Evolutionary conservation across 1,140 invertebrate species (phyloP), one percentile per base, ranked within the genome.

Genomic region (Apis cerana): DNA sequence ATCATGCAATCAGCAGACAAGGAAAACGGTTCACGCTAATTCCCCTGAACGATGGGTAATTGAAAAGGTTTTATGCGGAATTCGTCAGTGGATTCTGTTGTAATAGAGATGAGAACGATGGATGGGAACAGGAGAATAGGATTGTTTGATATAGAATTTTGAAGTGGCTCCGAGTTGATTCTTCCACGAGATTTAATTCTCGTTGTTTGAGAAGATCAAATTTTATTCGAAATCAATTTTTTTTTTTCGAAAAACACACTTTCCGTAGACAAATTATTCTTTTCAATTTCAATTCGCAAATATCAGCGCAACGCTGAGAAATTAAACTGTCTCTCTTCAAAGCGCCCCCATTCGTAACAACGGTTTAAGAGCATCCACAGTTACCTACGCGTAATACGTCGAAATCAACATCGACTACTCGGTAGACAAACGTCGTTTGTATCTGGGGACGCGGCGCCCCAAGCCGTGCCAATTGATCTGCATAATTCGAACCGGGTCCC

Each of bases 401-500:
- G 13, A 21, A 59, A 74, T 23, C 43, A 23, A 23, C 27, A 15
- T 2, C n/a, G 17, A 23, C 71, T 17, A 10, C 23, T 19, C 8
- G 75, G 67, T 52, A 75, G 59, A 76, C n/a, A 76, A 75, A 65
- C 50, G 79, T 50, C 59, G 70, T 68, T 85, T 50, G 52, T 71
- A 59, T 72, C 33, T 43, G 59, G 50, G 62, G 75, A 71, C 61
- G 61, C 62, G 52, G 83, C 84, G 61, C 64, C 70, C 83, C 64
- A 80, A 68, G 82, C 83, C 33, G 74, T 79, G 83, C 84, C 89
- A 88, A 87, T 88, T 90, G 91, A 93, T 93, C 91, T 91, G 91
- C 90, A 93, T 93, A 92, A 93, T 92, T 92, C 88, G 89, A 89
- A 84, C 85, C 82, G 72, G 87, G 80, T 17, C 86, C 72, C 85